phyloP scores from a whole-genome alignment of 2,797 vertebrate species.

The Poeciliopsis gracilis region DNA sequence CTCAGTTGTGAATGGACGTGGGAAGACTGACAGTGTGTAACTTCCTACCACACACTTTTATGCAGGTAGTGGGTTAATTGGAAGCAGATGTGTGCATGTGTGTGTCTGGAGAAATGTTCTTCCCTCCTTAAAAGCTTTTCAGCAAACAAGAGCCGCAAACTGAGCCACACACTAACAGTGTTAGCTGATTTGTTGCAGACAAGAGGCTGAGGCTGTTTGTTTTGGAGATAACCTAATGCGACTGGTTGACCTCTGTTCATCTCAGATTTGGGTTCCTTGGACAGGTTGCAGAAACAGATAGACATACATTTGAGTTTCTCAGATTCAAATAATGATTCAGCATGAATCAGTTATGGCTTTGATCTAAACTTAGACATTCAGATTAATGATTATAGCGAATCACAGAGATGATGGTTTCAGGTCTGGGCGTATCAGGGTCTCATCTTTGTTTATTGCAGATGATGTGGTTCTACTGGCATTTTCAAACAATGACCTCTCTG shows the following conservation, averaged over 20 bases:
- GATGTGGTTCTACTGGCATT: neutral
- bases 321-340: neutral
- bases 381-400: no score
- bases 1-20: neutral
- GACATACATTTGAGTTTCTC: slow-evolving; percentile 5
- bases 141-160: slow-evolving; percentile 7
- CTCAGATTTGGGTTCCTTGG: slow-evolving; percentile 19
- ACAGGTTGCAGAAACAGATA: neutral
- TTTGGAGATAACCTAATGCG: slow-evolving; percentile 70
- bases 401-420: neutral
- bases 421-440: neutral
- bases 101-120: slow-evolving; percentile 38
- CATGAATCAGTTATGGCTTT: neutral
- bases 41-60: slow-evolving; percentile 5
- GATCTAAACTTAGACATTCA: neutral
- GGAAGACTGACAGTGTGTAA: neutral
- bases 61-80: slow-evolving; percentile 52
- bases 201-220: slow-evolving; percentile 65
- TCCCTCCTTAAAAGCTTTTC: slow-evolving; percentile 11
- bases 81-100: slow-evolving; percentile 38
- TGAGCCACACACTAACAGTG: slow-evolving; percentile 15
- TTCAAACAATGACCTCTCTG: neutral
- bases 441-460: neutral
- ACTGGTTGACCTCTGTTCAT: slow-evolving; percentile 63
- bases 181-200: slow-evolving; percentile 55